Conservation (phyloP, 2,113 vertebrate species). For the Perognathus longimembris region DNA sequence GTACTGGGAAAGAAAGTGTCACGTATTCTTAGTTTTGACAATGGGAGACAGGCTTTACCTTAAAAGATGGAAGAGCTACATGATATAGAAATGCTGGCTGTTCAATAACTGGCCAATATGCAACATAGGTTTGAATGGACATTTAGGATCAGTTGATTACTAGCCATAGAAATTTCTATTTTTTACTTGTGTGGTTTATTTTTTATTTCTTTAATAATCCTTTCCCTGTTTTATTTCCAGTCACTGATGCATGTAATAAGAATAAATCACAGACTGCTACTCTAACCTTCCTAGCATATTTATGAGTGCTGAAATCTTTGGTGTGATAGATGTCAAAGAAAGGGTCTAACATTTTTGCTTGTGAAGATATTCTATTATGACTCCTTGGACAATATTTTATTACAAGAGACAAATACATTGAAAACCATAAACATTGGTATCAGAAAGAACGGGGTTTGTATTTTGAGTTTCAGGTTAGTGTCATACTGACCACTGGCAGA, state of each 20-base stretch:
- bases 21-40: background rate
- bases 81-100: background rate
- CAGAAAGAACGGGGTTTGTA: background rate
- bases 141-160: background rate
- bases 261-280: background rate
- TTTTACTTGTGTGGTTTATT: background rate
- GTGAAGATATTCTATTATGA: background rate
- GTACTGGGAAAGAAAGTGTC: background rate
- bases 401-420: background rate
- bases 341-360: background rate
- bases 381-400: background rate
- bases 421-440: slow-evolving; percentile 6
- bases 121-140: background rate
- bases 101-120: background rate
- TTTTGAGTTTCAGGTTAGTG: background rate
- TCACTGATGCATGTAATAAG: background rate
- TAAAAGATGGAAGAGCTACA: background rate
- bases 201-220: background rate
- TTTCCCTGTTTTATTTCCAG: background rate
- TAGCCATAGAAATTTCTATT: background rate
- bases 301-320: background rate
- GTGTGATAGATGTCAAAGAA: background rate
- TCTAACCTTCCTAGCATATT: background rate
- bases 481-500: background rate
- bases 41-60: background rate